A percentile compares a stretch with the other conserved stretches of the same genome.
phyloP scores from a whole-genome alignment of 2,888 invertebrate genomes.

The Heliconius cydno region DNA sequence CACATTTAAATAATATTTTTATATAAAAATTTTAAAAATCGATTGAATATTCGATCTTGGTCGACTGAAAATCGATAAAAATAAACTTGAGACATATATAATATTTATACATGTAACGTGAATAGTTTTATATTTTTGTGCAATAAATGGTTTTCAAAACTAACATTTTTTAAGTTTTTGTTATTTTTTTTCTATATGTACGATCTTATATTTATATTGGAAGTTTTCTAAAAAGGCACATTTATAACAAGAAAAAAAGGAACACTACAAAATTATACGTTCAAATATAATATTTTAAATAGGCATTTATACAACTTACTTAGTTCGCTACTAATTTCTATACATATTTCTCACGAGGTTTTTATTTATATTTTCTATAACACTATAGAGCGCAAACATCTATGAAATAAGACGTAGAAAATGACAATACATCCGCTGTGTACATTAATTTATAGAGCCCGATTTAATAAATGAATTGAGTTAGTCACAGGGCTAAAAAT shows the following conservation, averaged over 20 bases:
- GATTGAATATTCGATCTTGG: not conserved
- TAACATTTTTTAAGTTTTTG: not conserved
- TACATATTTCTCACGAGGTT: not conserved
- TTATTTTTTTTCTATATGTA: not conserved
- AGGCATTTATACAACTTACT: too few relatives aligned
- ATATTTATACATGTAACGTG: constrained; percentile 10
- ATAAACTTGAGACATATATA: constrained; percentile 12
- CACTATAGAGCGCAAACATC: not conserved
- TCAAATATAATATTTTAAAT: not conserved
- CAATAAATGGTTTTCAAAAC: constrained; percentile 4
- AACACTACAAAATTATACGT: not conserved
- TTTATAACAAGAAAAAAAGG: not conserved
- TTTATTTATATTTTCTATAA: not conserved
- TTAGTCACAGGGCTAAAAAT: not conserved
- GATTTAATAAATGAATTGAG: not conserved
- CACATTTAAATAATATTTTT: constrained; percentile 11
- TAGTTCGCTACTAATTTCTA: not conserved
- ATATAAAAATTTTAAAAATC: constrained; percentile 8
- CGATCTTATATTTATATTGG: not conserved
- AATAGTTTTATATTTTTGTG: constrained; percentile 14
- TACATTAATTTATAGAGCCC: not conserved
- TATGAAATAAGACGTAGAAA: not conserved
- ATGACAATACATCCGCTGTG: constrained; percentile 17
- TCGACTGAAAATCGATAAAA: constrained; percentile 16
- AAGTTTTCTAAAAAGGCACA: not conserved